A percentile compares a stretch with the other conserved stretches of the same genome.
Evolutionary conservation across 2,888 invertebrate species (phyloP).

Genomic region (Drosophila fulvimacula): DNA sequence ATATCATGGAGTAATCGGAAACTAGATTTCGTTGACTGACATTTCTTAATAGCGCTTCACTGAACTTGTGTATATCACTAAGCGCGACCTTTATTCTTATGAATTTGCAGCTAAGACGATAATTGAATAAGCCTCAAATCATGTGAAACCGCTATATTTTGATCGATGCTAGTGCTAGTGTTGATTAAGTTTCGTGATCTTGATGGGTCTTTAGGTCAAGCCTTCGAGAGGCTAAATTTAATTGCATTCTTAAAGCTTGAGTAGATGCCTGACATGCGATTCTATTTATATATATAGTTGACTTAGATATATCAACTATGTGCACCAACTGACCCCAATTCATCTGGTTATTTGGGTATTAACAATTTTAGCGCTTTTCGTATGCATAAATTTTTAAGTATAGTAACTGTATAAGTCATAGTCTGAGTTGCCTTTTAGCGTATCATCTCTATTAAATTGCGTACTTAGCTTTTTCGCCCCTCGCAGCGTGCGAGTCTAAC

Average conservation of each 20-base stretch:
- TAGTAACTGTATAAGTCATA: conserved; percentile 1
- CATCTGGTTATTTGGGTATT: background rate
- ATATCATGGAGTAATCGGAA: background rate
- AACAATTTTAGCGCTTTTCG: too few relatives aligned
- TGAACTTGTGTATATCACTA: background rate
- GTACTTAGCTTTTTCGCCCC: background rate
- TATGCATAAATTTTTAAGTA: background rate
- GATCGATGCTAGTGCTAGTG: too few relatives aligned
- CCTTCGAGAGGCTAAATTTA: background rate
- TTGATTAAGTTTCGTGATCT: background rate
- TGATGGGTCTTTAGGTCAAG: background rate
- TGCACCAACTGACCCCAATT: background rate
- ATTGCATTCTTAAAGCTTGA: background rate
- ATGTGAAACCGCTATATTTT: background rate
- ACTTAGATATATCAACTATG: background rate
- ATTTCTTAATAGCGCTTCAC: background rate
- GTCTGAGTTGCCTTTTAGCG: background rate
- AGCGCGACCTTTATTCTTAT: background rate
- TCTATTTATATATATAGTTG: too few relatives aligned
- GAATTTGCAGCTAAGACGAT: background rate
- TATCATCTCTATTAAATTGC: background rate
- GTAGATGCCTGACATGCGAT: too few relatives aligned
- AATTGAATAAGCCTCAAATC: background rate
- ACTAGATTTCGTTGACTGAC: background rate
- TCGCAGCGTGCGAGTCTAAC: background rate